Conservation (phyloP, 2,797 vertebrate genomes). For the Gila robusta region DNA sequence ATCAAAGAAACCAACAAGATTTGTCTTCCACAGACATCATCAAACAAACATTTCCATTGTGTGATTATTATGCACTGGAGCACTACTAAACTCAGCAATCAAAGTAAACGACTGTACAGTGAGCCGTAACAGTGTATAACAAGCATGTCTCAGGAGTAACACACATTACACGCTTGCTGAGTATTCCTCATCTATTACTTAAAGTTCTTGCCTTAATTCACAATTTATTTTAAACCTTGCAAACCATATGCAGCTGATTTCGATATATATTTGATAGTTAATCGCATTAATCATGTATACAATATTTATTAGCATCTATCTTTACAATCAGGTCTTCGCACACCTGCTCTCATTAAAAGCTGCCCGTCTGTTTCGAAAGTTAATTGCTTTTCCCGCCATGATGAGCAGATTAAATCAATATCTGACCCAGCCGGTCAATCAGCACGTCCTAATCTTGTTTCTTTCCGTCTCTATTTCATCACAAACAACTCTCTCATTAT, state of each 20-base stretch:
- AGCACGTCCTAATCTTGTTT: slow-evolving; percentile 57
- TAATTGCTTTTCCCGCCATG: slow-evolving; percentile 68
- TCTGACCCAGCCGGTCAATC: slow-evolving; percentile 52
- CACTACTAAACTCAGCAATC: slow-evolving; percentile 49
- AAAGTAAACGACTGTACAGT: slow-evolving; percentile 48
- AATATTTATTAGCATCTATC: slow-evolving; percentile 26
- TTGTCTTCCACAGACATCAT: neutral
- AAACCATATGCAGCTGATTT: neutral
- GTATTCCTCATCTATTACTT: neutral
- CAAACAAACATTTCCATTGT: slow-evolving; percentile 11
- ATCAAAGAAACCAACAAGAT: neutral
- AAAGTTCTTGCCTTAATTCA: neutral
- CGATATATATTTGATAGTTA: no score
- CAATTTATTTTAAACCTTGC: neutral
- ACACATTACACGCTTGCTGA: neutral
- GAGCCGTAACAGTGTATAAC: neutral
- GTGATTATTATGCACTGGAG: slow-evolving; percentile 21
- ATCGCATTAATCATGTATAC: neutral
- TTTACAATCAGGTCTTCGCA: slow-evolving; percentile 36
- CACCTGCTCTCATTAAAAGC: slow-evolving; percentile 49
- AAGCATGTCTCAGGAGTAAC: slow-evolving; percentile 6
- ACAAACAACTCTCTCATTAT: slow-evolving; percentile 1
- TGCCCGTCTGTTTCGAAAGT: slow-evolving; percentile 58
- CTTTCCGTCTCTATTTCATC: slow-evolving; percentile 47
- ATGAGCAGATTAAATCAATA: slow-evolving; percentile 59